phyloP scores from a whole-genome alignment of 2,888 invertebrate species.

The Allolobophora icterica region DNA sequence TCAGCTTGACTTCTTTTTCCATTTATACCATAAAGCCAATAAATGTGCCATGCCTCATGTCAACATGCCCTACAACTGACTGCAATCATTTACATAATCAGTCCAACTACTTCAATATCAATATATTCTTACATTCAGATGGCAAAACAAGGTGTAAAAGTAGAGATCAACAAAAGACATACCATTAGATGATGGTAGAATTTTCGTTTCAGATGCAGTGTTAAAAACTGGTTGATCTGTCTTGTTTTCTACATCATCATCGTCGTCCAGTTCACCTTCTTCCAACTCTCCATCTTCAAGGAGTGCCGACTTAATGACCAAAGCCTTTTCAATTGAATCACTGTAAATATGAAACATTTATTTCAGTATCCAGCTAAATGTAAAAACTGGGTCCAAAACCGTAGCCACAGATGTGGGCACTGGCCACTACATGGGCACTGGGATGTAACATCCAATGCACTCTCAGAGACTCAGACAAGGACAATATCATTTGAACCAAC shows the following conservation, averaged over 20 bases:
- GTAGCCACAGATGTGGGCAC: background rate
- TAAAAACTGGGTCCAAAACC: background rate
- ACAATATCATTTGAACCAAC: background rate
- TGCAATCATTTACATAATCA: background rate
- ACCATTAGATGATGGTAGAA: background rate
- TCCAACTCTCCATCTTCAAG: conserved; percentile 47
- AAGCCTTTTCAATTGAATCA: background rate
- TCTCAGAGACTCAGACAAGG: background rate
- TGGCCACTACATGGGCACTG: no score
- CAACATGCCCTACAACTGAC: background rate
- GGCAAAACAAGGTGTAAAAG: background rate
- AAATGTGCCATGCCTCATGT: background rate
- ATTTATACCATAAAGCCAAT: background rate
- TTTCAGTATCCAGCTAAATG: background rate
- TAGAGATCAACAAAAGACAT: background rate
- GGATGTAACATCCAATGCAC: background rate
- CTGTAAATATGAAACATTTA: background rate
- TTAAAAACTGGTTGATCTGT: background rate
- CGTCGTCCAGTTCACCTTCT: conserved; percentile 46
- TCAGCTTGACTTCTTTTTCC: background rate
- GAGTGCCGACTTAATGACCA: background rate
- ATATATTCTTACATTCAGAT: background rate
- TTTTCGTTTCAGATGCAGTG: background rate
- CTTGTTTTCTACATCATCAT: conserved; percentile 8
- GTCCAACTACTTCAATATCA: background rate